Evolutionary conservation across 2,797 vertebrate species (phyloP).

Genomic region (Babyrousa celebensis): DNA sequence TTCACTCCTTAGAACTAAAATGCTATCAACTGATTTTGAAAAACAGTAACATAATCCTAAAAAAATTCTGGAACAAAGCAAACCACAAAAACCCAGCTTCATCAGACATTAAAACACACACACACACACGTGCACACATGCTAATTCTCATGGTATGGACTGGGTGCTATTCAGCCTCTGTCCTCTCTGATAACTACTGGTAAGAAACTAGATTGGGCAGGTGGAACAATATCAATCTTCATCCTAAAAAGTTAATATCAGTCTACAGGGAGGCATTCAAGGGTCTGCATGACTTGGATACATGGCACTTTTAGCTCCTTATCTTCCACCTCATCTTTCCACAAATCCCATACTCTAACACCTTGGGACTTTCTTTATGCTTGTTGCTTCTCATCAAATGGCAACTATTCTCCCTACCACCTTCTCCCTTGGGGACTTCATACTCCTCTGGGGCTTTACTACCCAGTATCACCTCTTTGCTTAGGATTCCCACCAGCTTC

Average conservation of each 20-base stretch:
- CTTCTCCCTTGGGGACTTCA: neutral
- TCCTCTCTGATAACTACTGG: neutral
- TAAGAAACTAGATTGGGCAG: neutral
- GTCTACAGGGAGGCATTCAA: neutral
- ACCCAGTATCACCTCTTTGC: neutral
- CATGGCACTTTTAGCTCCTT: neutral
- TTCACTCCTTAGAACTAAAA: constrained; percentile 3
- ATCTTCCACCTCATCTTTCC: neutral
- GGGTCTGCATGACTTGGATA: neutral
- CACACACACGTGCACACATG: neutral
- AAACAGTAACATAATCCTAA: neutral
- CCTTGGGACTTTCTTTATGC: neutral
- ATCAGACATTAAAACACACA: neutral
- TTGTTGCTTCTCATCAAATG: neutral
- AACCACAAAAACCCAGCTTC: neutral
- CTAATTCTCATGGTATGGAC: neutral
- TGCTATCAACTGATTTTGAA: neutral
- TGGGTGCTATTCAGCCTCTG: neutral
- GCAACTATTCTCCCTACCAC: neutral
- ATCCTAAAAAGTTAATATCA: neutral
- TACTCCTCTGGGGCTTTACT: neutral
- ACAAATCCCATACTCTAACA: neutral
- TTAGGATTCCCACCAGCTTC: neutral
- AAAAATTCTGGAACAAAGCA: constrained; percentile 14
- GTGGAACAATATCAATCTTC: neutral